Evolutionary conservation across 2,797 vertebrate species (phyloP).

Genomic region (Myotis myotis): DNA sequence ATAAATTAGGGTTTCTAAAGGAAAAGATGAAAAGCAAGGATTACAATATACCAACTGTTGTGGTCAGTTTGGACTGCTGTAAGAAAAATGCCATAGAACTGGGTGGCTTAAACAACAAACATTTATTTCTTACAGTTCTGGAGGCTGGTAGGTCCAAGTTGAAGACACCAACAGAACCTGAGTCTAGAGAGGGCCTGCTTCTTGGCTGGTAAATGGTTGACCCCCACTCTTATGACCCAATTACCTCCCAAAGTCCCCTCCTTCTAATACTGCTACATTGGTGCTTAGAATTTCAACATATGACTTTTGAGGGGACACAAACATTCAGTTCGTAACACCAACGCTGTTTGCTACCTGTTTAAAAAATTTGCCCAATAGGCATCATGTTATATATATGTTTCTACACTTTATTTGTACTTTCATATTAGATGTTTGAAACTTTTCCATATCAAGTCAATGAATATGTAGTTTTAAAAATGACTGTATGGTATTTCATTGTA

Average conservation of each 20-base stretch:
- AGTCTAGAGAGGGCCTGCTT: neutral
- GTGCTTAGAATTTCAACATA: neutral
- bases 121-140: neutral
- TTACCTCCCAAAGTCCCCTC: neutral
- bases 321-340: neutral
- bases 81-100: neutral
- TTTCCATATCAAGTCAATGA: neutral
- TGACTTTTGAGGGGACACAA: neutral
- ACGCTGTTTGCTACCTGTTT: neutral
- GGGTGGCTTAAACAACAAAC: neutral
- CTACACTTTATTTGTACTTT: neutral
- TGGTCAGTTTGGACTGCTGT: neutral
- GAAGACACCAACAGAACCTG: neutral
- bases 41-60: neutral
- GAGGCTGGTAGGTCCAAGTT: neutral
- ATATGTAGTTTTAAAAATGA: neutral
- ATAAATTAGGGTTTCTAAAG: neutral
- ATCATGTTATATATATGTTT: neutral
- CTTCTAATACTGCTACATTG: neutral
- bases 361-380: neutral
- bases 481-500: neutral
- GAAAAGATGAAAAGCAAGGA: neutral
- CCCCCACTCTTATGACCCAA: neutral
- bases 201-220: neutral
- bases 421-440: neutral